Conservation (phyloP, 1,140 invertebrate genomes). For the Bombus polaris region DNA sequence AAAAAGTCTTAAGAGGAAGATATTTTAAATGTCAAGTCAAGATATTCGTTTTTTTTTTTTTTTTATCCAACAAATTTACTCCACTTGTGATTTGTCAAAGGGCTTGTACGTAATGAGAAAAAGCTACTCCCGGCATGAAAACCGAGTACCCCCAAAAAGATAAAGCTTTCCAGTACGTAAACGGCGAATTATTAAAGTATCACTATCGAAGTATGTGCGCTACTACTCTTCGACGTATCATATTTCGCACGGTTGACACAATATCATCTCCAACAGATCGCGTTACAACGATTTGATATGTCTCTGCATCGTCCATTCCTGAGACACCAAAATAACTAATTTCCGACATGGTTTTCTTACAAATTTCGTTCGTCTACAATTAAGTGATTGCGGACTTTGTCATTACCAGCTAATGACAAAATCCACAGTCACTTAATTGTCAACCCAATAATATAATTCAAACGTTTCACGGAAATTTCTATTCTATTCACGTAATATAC, state of each 20-base stretch:
- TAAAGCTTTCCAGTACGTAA: neutral
- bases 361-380: neutral
- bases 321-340: neutral
- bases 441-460: neutral
- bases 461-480: neutral
- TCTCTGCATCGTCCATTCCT: neutral
- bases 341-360: neutral
- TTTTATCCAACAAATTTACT: too few species aligned
- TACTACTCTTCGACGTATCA: neutral
- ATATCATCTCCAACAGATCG: neutral
- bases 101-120: neutral
- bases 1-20: too few species aligned
- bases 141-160: neutral
- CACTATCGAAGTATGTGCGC: neutral
- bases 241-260: neutral
- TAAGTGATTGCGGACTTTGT: too few species aligned
- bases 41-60: too few species aligned
- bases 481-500: accelerated
- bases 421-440: too few species aligned
- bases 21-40: too few species aligned
- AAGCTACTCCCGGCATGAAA: neutral
- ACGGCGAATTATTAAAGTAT: neutral
- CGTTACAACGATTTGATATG: neutral
- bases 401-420: too few species aligned
- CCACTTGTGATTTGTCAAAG: neutral